Evolutionary conservation across 2,797 vertebrate species (phyloP), one percentile per base, ranked within the genome.

Genomic region (Cryptoprocta ferox): DNA sequence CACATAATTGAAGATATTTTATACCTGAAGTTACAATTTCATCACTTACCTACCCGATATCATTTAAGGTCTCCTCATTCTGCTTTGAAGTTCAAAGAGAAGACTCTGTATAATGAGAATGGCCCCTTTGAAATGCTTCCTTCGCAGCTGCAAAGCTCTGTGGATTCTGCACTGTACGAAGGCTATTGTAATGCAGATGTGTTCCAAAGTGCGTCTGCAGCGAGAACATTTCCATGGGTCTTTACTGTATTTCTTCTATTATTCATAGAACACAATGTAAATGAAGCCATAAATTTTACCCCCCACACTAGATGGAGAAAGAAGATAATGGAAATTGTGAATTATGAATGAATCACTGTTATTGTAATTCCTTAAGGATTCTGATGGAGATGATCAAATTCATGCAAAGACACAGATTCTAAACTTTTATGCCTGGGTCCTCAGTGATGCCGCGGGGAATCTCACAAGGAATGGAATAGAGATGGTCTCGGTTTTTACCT

Each of bases 331-430:
- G 99, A 99, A 99, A 99, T 98, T 96, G 98, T 99, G 99, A 99
- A 99, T 99, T 99, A 99, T 99, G 98, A 99, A 99, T 99, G 99
- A 99, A 99, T 99, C 98, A 96, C 98, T 98, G 98, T 98, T 99
- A 99, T 98, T 99, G 99, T 98, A 98, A 98, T 98, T 99, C 98
- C 98, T 99, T 98, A 98, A 99, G 98, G 98, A 98, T 98, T 98
- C 98, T 99, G 98, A 98, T 98, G 98, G 94, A 98, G 98, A 98
- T 98, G 97, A 99, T 99, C 98, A 98, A 97, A 98, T 96, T 98
- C 97, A 89, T 94, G 97, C 98, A 98, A 98, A 99, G 98, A 98
- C 91, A 98, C 94, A 97, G 97, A 96, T 97, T 97, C 96, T 96
- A 98, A 98, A 98, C 96, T 98, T 98, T 98, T 96, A 97, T 97